Conservation (phyloP, 2,113 vertebrate species). For the Nothocercus julius region DNA sequence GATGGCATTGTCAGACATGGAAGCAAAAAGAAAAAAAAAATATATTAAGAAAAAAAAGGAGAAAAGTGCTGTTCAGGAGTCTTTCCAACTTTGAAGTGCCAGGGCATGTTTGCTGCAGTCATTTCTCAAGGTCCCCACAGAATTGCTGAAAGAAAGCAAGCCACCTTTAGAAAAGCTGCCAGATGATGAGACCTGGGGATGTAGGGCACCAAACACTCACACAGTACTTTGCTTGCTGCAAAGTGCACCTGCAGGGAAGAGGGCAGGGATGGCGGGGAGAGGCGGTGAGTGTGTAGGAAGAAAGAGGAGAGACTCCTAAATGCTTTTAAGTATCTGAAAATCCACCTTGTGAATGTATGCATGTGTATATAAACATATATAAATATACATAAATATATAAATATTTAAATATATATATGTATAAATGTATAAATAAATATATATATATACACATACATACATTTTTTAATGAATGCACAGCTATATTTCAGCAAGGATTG, state of each 20-base stretch:
- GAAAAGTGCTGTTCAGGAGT: constrained; percentile 43
- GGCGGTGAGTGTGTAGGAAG: background rate
- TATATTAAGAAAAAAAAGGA: background rate
- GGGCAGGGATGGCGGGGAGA: fast-evolving
- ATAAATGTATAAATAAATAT: background rate
- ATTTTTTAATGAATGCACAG: background rate
- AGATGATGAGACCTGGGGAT: constrained; percentile 48
- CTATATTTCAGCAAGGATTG: background rate
- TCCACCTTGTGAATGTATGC: background rate
- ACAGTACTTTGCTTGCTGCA: background rate
- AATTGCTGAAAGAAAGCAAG: constrained; percentile 53
- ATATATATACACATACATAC: fast-evolving
- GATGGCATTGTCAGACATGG: background rate
- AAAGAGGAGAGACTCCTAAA: background rate
- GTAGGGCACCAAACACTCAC: constrained; percentile 52
- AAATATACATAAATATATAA: background rate
- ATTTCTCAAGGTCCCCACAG: constrained; percentile 52
- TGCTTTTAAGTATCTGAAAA: background rate
- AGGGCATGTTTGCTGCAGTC: constrained; percentile 53
- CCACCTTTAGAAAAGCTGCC: constrained; percentile 30
- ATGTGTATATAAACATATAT: no score
- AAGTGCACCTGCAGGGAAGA: constrained; percentile 25
- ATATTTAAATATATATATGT: no score
- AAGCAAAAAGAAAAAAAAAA: background rate
- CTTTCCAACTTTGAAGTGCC: constrained; percentile 51